Base-by-base conservation (phyloP, 2,113 vertebrate genomes). In the Eubucco bourcierii region DNA sequence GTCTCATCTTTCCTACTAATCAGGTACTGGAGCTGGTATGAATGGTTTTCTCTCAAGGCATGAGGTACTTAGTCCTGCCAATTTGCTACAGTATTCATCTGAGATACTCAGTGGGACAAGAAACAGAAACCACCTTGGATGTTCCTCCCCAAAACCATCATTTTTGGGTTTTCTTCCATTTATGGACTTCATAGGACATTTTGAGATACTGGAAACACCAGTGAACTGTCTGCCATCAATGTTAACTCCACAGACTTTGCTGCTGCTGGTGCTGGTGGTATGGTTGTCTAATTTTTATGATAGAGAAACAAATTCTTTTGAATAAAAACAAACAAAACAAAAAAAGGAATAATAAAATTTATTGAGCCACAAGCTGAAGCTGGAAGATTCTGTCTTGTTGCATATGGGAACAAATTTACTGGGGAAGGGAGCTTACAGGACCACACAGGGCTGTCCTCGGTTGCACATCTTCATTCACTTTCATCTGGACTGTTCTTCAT, bases 11-110 rank as follows among this genome's bases (percentile, higher is more conserved):
- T 78, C 90, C 71, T 93, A 39, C 53, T 77, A 55, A 90, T 67
- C 95, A 99, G 99, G 99, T 99, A 95, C 98, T 99, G 86, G 99
- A 99, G 96, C 98, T 99, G 65, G 98, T 99, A 96, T 99, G 98
- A 99, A 97, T 93, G 75, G 86, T 94, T 95, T 94, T 95, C 93
- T 94, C 78, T 95, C 92, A 84, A 96, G 95, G 95, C 90, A 73
- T 92, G 88, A 80, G 94, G 87, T 94, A 83, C 93, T 95, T 96
- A 95, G 77, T 92, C 84, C 88, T 93, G 95, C 96, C 90, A 90
- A 87, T 75, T 12, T 18, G 77, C 95, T 91, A 87, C 93, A 76
- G 85, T 80, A 79, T 96, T 96, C 95, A 88, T 87, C 96, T 97
- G 96, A 80, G 96, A 95, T 97, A 84, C 79, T 92, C 96, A 88